Base-by-base conservation (phyloP, 2,888 invertebrate genomes). In the Malacosoma neustria region DNA sequence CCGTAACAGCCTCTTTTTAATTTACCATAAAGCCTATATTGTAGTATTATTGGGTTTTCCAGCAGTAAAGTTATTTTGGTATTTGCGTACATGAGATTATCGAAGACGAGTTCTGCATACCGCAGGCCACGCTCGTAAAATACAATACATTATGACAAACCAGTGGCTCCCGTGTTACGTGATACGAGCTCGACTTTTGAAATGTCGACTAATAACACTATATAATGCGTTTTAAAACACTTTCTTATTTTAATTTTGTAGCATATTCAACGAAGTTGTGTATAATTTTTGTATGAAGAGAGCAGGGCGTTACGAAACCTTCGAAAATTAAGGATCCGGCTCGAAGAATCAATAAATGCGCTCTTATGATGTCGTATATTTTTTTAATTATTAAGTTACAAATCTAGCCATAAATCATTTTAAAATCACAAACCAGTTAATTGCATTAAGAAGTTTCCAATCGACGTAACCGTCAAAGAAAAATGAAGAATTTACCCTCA, bases 51-150 rank as follows among this genome's bases (percentile, higher is more conserved):
- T 14, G 35, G 35, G 45, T 46, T 54, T 33, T 31, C 36, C 38
- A 47, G 42, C 51, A 38, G 71, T 52, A 72, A 61, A 61, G 51
- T 53, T 53, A 63, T 62, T 40, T 58, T 64, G 61, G 67, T 57
- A 48, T 62, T 63, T 61, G 63, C 55, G 55, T 53, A 63, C 54
- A 61, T 59, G 61, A 69, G 72, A 75, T 74, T 79, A 75, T 73
- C 61, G 74, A 71, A 76, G 73, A 67, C 70, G 52, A 67, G 75
- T 76, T 76, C 76, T 75, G 74, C 77, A 79, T 77, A 80, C 73
- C 74, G 64, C 75, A 66, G 72, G 73, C 74, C 75, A 66, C 60
- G 66, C 62, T 59, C 63, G 72, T 79, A 79, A 80, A 80, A 72
- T 74, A 73, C 71, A 72, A 72, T 67, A 75, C 72, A 72, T 80